phyloP scores from a whole-genome alignment of 2,888 invertebrate species.

The Eremobia ochroleuca region DNA sequence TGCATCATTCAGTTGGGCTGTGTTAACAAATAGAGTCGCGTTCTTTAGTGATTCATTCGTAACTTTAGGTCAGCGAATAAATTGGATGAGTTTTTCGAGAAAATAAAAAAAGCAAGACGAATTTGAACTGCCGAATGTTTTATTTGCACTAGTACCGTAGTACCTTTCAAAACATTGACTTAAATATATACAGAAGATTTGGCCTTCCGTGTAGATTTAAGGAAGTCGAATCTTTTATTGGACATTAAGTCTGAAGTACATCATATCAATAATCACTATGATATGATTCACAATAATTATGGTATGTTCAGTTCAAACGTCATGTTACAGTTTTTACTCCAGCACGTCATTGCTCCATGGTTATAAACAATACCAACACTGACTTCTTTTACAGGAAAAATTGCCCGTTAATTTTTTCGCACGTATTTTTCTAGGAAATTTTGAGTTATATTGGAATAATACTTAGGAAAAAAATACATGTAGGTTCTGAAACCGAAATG shows the following conservation, averaged over 20 bases:
- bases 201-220: neutral
- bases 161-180: neutral
- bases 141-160: neutral
- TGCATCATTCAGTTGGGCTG: conserved; percentile 76
- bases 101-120: neutral
- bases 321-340: conserved; percentile 30
- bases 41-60: conserved; percentile 73
- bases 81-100: conserved; percentile 11
- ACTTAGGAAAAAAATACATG: neutral
- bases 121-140: conserved; percentile 3
- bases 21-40: conserved; percentile 76
- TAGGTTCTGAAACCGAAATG: neutral
- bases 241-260: neutral
- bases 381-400: conserved; percentile 38
- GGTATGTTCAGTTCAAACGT: conserved; percentile 19
- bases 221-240: conserved; percentile 1
- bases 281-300: neutral
- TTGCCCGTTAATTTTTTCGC: conserved; percentile 10
- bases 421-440: conserved; percentile 25
- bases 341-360: conserved; percentile 12
- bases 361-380: conserved; percentile 18
- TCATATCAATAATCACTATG: conserved; percentile 23
- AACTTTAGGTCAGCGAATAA: conserved; percentile 43
- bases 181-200: neutral
- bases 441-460: conserved; percentile 5